phyloP scores from a whole-genome alignment of 2,888 invertebrate genomes.

The Sisyra terminalis region DNA sequence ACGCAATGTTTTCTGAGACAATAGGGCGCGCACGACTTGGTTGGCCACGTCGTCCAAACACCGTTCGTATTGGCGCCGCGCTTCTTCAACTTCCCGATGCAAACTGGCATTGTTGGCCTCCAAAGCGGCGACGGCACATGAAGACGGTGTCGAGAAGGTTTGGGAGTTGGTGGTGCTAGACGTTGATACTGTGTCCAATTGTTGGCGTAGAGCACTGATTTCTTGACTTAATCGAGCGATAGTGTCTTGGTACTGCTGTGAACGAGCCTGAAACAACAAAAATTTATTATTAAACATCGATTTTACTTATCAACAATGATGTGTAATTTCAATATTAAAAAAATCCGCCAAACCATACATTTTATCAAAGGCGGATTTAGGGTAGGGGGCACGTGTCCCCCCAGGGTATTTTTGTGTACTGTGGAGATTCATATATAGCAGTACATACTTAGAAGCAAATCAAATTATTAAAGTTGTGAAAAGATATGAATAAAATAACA shows the following conservation, averaged over 20 bases:
- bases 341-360: too few species aligned
- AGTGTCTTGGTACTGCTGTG: conserved; percentile 53
- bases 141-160: conserved; percentile 22
- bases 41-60: conserved; percentile 71
- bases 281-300: not conserved
- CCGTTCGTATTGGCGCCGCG: conserved; percentile 58
- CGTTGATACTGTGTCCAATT: conserved; percentile 29
- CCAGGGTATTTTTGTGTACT: too few species aligned
- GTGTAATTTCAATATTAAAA: too few species aligned
- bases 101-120: conserved; percentile 45
- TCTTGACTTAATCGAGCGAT: conserved; percentile 47
- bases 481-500: too few species aligned
- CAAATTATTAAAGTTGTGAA: too few species aligned
- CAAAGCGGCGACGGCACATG: conserved; percentile 34
- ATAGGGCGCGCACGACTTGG: conserved; percentile 64
- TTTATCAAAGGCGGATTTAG: too few species aligned
- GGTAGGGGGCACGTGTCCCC: too few species aligned
- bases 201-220: conserved; percentile 47
- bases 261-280: conserved; percentile 44
- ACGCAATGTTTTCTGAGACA: conserved; percentile 69
- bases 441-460: too few species aligned
- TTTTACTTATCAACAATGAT: not conserved
- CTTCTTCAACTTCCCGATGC: conserved; percentile 44
- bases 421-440: too few species aligned
- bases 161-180: conserved; percentile 20